These are phyloP conservation scores for Numida meleagris DNA, from an alignment of 2,113 vertebrate genomes.

Conservation along the genomic window DNA sequence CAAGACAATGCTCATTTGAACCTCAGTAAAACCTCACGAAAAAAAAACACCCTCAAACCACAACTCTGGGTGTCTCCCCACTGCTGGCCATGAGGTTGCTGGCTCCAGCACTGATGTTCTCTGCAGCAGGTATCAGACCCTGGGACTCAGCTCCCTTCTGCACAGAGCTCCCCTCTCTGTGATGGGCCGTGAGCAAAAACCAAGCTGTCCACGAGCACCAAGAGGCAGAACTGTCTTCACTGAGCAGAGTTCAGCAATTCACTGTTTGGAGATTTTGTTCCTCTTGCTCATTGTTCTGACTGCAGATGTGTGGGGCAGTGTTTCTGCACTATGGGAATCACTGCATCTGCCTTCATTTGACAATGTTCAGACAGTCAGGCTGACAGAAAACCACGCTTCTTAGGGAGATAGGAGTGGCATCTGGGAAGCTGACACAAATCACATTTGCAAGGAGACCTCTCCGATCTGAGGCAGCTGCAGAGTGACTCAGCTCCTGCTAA, in stretches of 20 bases:
- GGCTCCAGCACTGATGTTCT: not conserved
- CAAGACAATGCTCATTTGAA: not conserved
- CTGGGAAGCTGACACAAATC: not conserved
- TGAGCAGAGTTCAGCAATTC: not conserved
- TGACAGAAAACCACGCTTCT: not conserved
- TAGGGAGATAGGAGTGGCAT: not conserved
- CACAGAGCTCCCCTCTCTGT: not conserved
- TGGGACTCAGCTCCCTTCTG: not conserved
- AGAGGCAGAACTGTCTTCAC: fast-evolving
- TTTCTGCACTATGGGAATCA: not conserved
- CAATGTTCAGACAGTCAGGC: not conserved
- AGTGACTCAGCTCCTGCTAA: slow-evolving; percentile 11
- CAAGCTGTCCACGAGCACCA: not conserved
- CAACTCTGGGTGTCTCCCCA: too few relatives aligned
- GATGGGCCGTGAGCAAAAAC: not conserved
- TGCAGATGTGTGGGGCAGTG: not conserved
- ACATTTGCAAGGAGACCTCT: not conserved
- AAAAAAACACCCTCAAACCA: not conserved
- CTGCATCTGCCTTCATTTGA: fast-evolving
- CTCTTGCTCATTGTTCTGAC: fast-evolving
- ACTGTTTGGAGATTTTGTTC: too few relatives aligned
- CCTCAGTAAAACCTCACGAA: not conserved
- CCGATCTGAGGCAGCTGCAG: not conserved
- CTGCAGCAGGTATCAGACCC: not conserved
- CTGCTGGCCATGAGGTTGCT: too few relatives aligned